Base-by-base conservation (phyloP, 2,888 invertebrate genomes). In the Gari tellinella region DNA sequence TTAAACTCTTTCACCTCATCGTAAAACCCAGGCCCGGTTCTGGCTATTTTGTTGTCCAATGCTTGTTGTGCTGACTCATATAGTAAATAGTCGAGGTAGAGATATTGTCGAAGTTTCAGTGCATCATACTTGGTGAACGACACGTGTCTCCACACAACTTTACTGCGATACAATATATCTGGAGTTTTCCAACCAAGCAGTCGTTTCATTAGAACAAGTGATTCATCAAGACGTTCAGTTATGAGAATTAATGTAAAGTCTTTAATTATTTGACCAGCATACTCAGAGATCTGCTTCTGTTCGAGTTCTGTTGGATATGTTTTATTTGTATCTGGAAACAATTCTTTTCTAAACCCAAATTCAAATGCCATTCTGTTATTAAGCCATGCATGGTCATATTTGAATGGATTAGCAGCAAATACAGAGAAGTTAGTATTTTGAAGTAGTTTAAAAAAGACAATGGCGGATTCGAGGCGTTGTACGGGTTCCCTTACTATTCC, bases 221-320 rank as follows among this genome's bases (percentile, higher is more conserved):
- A 84, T 67, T 85, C 84, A 38, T 83, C 80, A 72, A 84, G 83
- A 38, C 73, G 67, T 51, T 85, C 85, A 10, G 70, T 80, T 12
- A 86, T 73, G 15, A 86, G 58, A 1, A 86, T 76, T 12, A 86
- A 61, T 38, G 79, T 56, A 66, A 85, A 84, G 19, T 77, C 76
- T 21, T 69, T 73, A 15, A 78, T 70, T 10, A 83, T 43, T 21
- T 74, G 4, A 4, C 4, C 4, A 7, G 10, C 31, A 31, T 31
- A 31, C 10, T 31, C 31, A 7, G 4, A 4, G 10, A 31, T 31
- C 31, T 31, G 31, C n/a, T n/a, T n/a, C 31, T 10, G 31, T 31
- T 31, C 31, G 4, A 31, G 31, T 4, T 31, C 5, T 31, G 4
- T 31, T 31, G 31, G 10, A 31, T 31, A 7, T 7, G 4, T 31